These are phyloP conservation scores for Doris montereyensis DNA, from an alignment of 2,888 invertebrate genomes.

Conservation along the genomic window DNA sequence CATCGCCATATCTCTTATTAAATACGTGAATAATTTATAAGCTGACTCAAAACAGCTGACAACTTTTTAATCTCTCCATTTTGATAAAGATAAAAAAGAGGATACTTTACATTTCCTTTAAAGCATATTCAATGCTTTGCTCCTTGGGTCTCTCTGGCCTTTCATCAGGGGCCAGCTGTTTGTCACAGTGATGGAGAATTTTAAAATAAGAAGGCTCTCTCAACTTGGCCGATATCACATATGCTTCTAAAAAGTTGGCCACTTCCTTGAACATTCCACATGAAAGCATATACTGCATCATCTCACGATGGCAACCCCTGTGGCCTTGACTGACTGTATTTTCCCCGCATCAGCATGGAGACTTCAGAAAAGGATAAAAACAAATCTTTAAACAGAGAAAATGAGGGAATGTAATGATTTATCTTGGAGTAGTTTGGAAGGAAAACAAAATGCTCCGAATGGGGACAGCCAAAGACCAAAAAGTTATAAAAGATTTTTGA, in stretches of 20 bases:
- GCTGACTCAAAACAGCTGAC: too few relatives aligned
- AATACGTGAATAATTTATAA: too few relatives aligned
- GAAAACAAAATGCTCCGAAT: too few relatives aligned
- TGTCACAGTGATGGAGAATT: constrained; percentile 39
- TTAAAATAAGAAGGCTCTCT: constrained; percentile 32
- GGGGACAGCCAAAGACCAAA: too few relatives aligned
- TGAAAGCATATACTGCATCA: constrained; percentile 43
- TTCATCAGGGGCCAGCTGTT: constrained; percentile 24
- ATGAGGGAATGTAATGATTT: too few relatives aligned
- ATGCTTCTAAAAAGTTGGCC: constrained; percentile 38
- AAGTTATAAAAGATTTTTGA: too few relatives aligned
- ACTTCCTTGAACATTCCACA: constrained; percentile 41
- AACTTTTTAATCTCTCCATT: too few relatives aligned
- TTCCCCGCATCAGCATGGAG: constrained; percentile 31
- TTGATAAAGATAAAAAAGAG: neutral
- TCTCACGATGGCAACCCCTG: constrained; percentile 42
- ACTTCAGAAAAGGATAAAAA: too few relatives aligned
- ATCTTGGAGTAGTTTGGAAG: too few relatives aligned
- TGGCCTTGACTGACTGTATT: constrained; percentile 39
- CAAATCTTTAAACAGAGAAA: too few relatives aligned
- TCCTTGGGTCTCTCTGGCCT: constrained; percentile 43
- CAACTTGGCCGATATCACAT: constrained; percentile 23
- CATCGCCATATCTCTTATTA: too few relatives aligned
- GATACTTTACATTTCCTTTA: constrained; percentile 39
- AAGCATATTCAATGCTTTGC: constrained; percentile 48